Base-by-base conservation (phyloP, 2,113 vertebrate species). In the Macroglossus sobrinus region DNA sequence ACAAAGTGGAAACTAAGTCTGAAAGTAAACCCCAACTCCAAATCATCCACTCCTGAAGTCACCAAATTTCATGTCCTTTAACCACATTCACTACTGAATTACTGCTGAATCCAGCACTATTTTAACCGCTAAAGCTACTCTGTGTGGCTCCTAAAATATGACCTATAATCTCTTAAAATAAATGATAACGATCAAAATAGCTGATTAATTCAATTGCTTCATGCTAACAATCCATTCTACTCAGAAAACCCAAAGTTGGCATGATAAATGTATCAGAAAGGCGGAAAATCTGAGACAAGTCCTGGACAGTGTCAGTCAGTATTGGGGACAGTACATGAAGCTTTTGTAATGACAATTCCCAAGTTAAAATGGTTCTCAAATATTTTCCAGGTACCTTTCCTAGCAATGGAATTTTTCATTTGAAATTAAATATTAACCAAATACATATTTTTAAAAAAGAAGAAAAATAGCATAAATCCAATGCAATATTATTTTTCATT, bases 1-100 rank as follows among this genome's bases (percentile, higher is more conserved):
- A 47, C 59, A 66, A 38, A 80, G 14, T 89, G 43, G 68, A 96
- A 95, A 95, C 21, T 50, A 21, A 91, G 84, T 85, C 43, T 93
- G 61, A 75, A 92, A 89, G 33, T 33, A 76, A 88, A 96, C 33
- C 50, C 22, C 57, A 43, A 85, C 15, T 16, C 38, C 64, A 89
- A 47, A 92, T 87, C 40, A 63, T 66, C n/a, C 53, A 82, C 24
- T 92, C 43, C 53, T 53, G 47, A 79, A 88, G 18, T 82, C n/a
- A 94, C 87, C 38, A 50, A 88, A 68, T 66, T 81, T n/a, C 81
- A 57, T 21, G 10, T 35, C 43, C 45, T 66, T 81, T 96, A 68
- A 96, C 81, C 84, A 75, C 80, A 96, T 33, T 93, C 7, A 53
- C 76, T 9, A 14, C 8, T 53, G 74, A 95, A 40, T 53, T 55